phyloP scores from a whole-genome alignment of 2,888 invertebrate species.

The Seira ritae region DNA sequence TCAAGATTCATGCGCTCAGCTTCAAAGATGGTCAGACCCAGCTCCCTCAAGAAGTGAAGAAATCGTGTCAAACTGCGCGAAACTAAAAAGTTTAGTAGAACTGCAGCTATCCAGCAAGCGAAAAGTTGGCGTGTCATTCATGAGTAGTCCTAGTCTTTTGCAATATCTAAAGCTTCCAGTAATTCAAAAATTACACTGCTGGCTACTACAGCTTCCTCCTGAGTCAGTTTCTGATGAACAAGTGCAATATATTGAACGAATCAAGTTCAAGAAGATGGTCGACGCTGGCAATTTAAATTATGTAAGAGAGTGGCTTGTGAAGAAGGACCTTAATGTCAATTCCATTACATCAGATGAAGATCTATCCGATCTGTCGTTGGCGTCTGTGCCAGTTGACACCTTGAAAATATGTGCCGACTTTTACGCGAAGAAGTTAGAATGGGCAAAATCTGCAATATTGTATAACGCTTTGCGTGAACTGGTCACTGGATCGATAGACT shows the following conservation, averaged over 20 bases:
- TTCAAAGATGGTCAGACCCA: conserved; percentile 32
- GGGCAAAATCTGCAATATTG: conserved; percentile 35
- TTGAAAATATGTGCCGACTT: conserved; percentile 52
- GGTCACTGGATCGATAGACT: conserved; percentile 29
- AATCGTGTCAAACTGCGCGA: too few relatives aligned
- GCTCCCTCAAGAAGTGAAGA: background rate
- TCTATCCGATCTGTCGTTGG: conserved; percentile 16
- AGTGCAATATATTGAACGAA: conserved; percentile 24
- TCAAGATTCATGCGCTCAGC: background rate
- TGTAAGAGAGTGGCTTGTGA: conserved; percentile 51
- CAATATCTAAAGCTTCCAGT: conserved; percentile 34
- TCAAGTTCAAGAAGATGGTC: conserved; percentile 43
- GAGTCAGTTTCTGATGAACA: background rate
- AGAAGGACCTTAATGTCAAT: conserved; percentile 43
- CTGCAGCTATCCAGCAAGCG: conserved; percentile 36
- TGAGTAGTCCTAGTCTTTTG: background rate
- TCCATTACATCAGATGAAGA: conserved; percentile 44
- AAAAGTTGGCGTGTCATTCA: conserved; percentile 31
- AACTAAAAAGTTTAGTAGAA: conserved; percentile 46
- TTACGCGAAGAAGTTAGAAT: conserved; percentile 34
- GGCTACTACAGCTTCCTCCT: background rate
- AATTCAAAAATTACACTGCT: conserved; percentile 27
- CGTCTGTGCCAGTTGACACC: conserved; percentile 25
- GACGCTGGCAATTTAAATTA: conserved; percentile 51
- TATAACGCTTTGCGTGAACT: conserved; percentile 43